Evolutionary conservation across 2,113 vertebrate genomes (phyloP).

Genomic region (Pelobates fuscus): DNA sequence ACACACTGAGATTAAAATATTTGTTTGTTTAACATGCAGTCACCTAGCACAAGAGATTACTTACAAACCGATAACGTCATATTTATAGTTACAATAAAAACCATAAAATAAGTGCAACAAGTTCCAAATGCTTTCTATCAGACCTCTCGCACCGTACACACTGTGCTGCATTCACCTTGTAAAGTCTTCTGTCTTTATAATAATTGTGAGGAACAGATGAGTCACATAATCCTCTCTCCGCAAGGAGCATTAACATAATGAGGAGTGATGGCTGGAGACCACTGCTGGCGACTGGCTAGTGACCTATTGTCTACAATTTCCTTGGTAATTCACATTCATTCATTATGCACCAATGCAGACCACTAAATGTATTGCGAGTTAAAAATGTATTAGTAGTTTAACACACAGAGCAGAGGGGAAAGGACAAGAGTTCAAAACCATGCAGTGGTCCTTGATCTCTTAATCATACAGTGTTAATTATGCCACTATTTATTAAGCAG

Average conservation of each 20-base stretch:
- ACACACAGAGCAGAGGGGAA: neutral
- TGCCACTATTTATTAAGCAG: too few species aligned
- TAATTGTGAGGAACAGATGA: conserved; percentile 34
- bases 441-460: neutral
- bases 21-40: too few species aligned
- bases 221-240: conserved; percentile 44
- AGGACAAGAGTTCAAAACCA: neutral
- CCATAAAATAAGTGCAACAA: too few species aligned
- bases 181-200: conserved; percentile 20
- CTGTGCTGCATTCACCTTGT: conserved; percentile 13
- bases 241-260: conserved; percentile 38
- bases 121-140: too few species aligned
- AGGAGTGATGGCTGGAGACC: conserved; percentile 27
- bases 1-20: too few species aligned
- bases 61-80: too few species aligned
- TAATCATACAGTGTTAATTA: neutral
- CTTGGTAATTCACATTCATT: neutral
- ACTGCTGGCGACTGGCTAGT: conserved; percentile 8
- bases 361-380: neutral
- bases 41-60: too few species aligned
- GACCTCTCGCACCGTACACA: neutral
- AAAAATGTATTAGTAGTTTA: neutral
- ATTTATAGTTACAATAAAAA: too few species aligned
- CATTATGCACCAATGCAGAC: neutral
- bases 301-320: conserved; percentile 10